A percentile compares a stretch with the other conserved stretches of the same genome.
Conservation (phyloP, 1,140 invertebrate genomes). For the Bombus terrestris region DNA sequence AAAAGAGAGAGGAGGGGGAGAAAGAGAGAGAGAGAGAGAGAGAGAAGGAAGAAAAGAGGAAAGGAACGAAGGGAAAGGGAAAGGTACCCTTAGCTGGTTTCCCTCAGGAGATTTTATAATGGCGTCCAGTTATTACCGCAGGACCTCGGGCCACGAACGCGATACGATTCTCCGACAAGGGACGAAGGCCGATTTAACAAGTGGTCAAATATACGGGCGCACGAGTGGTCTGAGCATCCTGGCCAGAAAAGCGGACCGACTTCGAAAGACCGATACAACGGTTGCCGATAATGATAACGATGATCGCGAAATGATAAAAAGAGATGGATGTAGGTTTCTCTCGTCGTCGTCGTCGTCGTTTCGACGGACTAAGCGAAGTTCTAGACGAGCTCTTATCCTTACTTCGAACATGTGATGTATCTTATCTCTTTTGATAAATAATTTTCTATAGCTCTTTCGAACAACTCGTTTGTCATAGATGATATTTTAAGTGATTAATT, state of each 20-base stretch:
- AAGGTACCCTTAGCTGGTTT: constrained; percentile 80
- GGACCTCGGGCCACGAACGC: constrained; percentile 79
- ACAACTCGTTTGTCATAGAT: not conserved
- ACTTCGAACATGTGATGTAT: not conserved
- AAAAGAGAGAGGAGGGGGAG: not conserved
- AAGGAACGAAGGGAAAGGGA: constrained; percentile 20
- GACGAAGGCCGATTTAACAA: constrained; percentile 76
- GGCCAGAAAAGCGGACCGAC: constrained; percentile 23
- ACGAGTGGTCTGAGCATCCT: constrained; percentile 56
- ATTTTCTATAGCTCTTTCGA: not conserved
- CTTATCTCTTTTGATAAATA: not conserved
- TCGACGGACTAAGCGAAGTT: not conserved
- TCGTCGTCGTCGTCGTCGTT: not conserved
- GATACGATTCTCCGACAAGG: constrained; percentile 80
- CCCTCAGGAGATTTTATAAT: constrained; percentile 82
- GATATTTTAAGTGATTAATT: no score
- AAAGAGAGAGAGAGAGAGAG: not conserved
- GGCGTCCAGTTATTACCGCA: constrained; percentile 83
- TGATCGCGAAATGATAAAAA: constrained; percentile 46
- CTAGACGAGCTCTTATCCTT: not conserved
- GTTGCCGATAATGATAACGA: constrained; percentile 51
- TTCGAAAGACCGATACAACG: constrained; percentile 53
- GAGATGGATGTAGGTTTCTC: not conserved
- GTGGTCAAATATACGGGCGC: constrained; percentile 68
- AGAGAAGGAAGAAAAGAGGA: not conserved